These are phyloP conservation scores for Chrysopilus asiliformis DNA, from an alignment of 2,888 invertebrate species.

Conservation along the genomic window DNA sequence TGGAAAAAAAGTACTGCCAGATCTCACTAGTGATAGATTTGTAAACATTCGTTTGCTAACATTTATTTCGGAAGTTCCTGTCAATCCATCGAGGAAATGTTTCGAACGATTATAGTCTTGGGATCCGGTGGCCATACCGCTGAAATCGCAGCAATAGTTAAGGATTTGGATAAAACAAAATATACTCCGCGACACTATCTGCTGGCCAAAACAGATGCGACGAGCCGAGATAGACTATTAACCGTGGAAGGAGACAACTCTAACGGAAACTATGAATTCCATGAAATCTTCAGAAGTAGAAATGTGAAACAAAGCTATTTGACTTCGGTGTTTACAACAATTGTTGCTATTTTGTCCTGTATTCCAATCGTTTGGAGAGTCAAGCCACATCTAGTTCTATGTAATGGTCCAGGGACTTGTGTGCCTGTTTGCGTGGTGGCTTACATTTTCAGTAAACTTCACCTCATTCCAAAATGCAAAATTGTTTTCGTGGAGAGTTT, in stretches of 20 bases:
- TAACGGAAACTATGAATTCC: conserved; percentile 20
- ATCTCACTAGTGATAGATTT: too few relatives aligned
- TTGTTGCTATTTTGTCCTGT: conserved; percentile 53
- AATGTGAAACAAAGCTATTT: conserved; percentile 77
- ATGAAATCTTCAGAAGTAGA: conserved; percentile 65
- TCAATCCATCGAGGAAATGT: too few relatives aligned
- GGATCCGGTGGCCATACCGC: conserved; percentile 60
- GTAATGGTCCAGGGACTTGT: conserved; percentile 96
- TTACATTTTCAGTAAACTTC: conserved; percentile 56
- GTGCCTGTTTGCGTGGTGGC: conserved; percentile 76
- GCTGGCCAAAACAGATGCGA: conserved; percentile 61
- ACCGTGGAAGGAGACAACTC: conserved; percentile 39
- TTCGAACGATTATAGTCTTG: conserved; percentile 24
- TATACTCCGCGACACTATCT: conserved; percentile 67
- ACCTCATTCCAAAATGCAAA: conserved; percentile 47
- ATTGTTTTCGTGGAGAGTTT: conserved; percentile 91
- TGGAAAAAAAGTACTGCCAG: too few relatives aligned
- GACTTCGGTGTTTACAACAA: conserved; percentile 64
- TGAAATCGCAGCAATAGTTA: conserved; percentile 73
- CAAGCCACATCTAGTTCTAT: conserved; percentile 69
- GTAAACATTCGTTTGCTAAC: too few relatives aligned
- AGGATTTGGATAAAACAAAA: conserved; percentile 44
- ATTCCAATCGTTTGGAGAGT: conserved; percentile 53
- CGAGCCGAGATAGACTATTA: conserved; percentile 56
- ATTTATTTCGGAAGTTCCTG: too few relatives aligned